phyloP scores from a whole-genome alignment of 2,797 vertebrate species.

The Chelonia mydas region DNA sequence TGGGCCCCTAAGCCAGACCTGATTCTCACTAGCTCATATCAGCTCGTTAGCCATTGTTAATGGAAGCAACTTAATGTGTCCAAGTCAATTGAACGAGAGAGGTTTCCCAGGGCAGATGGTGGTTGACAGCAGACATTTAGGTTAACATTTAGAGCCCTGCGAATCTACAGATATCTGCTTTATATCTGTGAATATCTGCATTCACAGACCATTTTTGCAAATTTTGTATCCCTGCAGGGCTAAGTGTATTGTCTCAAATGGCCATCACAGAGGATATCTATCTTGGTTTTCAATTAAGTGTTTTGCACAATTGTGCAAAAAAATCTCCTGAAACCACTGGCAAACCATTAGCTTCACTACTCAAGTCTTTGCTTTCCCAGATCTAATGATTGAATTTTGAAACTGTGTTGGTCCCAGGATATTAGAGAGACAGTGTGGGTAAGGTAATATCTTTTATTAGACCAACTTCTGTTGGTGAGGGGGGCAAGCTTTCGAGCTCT shows the following conservation, averaged over 20 bases:
- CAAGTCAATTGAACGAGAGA: neutral
- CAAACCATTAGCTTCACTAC: neutral
- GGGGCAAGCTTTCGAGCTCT: too few species aligned
- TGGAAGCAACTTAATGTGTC: neutral
- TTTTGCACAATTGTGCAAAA: neutral
- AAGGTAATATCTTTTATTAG: too few species aligned
- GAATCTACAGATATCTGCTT: too few species aligned
- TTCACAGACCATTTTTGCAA: too few species aligned
- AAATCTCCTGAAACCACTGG: neutral
- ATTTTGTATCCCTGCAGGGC: too few species aligned
- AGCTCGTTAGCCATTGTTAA: fast-evolving
- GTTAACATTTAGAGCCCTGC: too few species aligned
- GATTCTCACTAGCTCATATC: neutral
- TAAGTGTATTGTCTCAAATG: too few species aligned
- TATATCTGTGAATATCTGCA: too few species aligned
- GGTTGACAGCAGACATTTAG: neutral
- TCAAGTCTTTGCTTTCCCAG: neutral
- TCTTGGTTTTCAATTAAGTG: neutral
- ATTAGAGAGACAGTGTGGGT: too few species aligned
- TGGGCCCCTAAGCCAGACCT: neutral
- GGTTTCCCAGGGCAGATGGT: neutral
- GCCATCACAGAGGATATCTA: neutral
- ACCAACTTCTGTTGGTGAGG: too few species aligned
- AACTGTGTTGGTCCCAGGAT: neutral
- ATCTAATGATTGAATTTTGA: neutral